Evolutionary conservation across 2,113 vertebrate genomes (phyloP), one percentile per base, ranked within the genome.

Genomic region (Pungitius pungitius): DNA sequence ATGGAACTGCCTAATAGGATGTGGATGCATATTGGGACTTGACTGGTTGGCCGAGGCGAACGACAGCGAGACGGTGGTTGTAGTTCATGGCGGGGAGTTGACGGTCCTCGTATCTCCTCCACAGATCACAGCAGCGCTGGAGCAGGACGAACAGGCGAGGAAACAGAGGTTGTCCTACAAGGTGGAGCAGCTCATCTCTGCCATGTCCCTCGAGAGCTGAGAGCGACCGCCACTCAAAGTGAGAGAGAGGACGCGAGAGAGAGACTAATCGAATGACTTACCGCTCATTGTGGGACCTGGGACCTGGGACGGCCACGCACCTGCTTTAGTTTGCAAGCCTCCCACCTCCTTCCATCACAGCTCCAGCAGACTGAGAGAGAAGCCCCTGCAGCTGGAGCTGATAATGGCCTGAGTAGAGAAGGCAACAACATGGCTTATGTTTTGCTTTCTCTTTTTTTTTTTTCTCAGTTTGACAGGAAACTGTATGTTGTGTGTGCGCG

Each of bases 181-280:
- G 91, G 96, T 99, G 88, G 96, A 99, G 75, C 97, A 99, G 82
- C 95, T 99, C 51, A 97, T 99, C 27, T 89, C 90, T 17, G 96
- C 96, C 87, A 99, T 99, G 97, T 97, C 96, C 73, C 87, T 96
- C 0, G 98, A 99, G 92, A 99, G 97, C 95, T 99, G 97, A 99
- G 91, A 85, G 79, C 39, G 82, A 85, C 43, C 57, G 57, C 73
- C 8, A 9, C 55, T 59, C 35, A 35, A 55, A 55, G 30, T 63
- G 65, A 66, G 35, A 51, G 61, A 61, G 56, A 57, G 7, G n/a
- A 18, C 30, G 30, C 26, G 26, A 54, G 47, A 69, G 20, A 59
- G 33, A 56, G 26, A 57, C 57, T 30, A 35, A 7, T 69, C 11
- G 40, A 68, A 49, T 81, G 66, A 84, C 40, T 89, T 87, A 88